Conservation (phyloP, 2,113 vertebrate species). For the Argyrosomus japonicus region DNA sequence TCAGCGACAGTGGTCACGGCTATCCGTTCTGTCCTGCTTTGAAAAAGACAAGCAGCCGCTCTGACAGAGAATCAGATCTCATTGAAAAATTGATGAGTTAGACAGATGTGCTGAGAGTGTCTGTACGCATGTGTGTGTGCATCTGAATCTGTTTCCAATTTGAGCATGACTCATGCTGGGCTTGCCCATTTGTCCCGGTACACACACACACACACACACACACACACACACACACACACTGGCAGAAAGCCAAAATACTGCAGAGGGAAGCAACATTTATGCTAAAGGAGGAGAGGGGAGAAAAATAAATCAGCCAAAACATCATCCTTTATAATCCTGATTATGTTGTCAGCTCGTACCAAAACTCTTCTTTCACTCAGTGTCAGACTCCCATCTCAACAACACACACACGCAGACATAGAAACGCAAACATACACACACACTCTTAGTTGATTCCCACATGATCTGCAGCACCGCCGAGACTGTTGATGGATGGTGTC, state of each 20-base stretch:
- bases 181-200: conserved; percentile 53
- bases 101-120: conserved; percentile 35
- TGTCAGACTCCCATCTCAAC: conserved; percentile 15
- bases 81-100: conserved; percentile 61
- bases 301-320: conserved; percentile 43
- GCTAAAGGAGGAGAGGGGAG: conserved; percentile 2
- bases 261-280: conserved; percentile 33
- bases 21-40: conserved; percentile 12
- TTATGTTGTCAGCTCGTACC: conserved; percentile 45
- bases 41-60: conserved; percentile 26
- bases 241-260: conserved; percentile 25
- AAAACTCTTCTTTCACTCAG: conserved; percentile 29
- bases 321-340: conserved; percentile 56
- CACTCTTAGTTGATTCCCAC: neutral
- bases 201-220: conserved; percentile 25
- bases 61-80: conserved; percentile 58
- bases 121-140: conserved; percentile 1
- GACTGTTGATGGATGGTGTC: conserved; percentile 67
- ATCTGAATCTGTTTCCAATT: conserved; percentile 35
- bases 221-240: conserved; percentile 10
- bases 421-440: neutral
- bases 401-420: neutral
- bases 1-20: conserved; percentile 36
- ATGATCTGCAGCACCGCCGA: conserved; percentile 24
- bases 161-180: conserved; percentile 62